These are phyloP conservation scores for Drosophila algonquin DNA, from an alignment of 2,888 invertebrate species.

Conservation along the genomic window DNA sequence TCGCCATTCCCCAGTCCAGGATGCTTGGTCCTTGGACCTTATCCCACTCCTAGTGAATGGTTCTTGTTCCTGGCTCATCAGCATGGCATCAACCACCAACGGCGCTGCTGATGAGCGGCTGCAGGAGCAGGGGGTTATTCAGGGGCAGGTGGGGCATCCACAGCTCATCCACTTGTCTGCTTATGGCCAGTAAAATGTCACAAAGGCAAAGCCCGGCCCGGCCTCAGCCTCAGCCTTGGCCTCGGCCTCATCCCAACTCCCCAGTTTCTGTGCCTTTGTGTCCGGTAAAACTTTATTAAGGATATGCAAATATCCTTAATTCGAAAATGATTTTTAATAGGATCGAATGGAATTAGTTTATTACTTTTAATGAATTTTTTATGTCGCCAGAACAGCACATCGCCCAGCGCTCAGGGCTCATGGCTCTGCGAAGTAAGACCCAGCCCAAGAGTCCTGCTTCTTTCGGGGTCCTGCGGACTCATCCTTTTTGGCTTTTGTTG, in stretches of 20 bases:
- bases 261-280: slow-evolving; percentile 36
- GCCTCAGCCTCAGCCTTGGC: too few species aligned
- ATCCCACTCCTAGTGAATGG: not conserved
- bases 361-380: slow-evolving; percentile 84
- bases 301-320: slow-evolving; percentile 84
- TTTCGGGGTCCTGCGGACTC: not conserved
- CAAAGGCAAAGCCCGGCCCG: slow-evolving; percentile 54
- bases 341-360: slow-evolving; percentile 84
- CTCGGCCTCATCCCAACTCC: not conserved
- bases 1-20: slow-evolving; percentile 2
- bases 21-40: slow-evolving; percentile 4
- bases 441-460: not conserved
- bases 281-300: slow-evolving; percentile 80
- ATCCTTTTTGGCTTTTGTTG: slow-evolving; percentile 54
- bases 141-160: slow-evolving; percentile 32
- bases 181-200: slow-evolving; percentile 65
- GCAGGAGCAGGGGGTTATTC: not conserved
- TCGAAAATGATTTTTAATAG: slow-evolving; percentile 84
- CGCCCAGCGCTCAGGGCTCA: slow-evolving; percentile 2
- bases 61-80: slow-evolving; percentile 54
- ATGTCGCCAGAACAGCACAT: slow-evolving; percentile 65
- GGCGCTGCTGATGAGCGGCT: slow-evolving; percentile 47
- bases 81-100: slow-evolving; percentile 67
- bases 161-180: slow-evolving; percentile 73
- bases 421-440: too few species aligned